A percentile compares a stretch with the other conserved stretches of the same genome.
These are phyloP conservation scores for Tetropium fuscum DNA, from an alignment of 2,888 invertebrate genomes.

Conservation along the genomic window DNA sequence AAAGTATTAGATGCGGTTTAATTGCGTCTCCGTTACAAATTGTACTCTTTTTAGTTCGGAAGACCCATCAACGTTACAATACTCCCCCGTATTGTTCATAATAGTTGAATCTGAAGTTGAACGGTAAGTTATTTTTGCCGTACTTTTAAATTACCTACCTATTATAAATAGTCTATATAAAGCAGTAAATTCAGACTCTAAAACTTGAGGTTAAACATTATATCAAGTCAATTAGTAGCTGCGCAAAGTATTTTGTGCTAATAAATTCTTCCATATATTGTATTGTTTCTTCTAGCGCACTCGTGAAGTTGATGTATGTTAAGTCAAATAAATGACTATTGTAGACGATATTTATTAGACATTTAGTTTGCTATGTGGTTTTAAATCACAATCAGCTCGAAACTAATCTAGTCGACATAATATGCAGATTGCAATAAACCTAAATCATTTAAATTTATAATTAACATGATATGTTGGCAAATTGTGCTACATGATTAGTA, in stretches of 20 bases:
- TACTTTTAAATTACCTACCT: background rate
- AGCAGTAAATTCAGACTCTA: background rate
- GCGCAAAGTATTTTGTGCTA: background rate
- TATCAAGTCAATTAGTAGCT: too few relatives aligned
- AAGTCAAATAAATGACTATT: constrained; percentile 23
- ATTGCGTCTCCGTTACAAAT: constrained; percentile 7
- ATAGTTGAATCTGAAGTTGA: constrained; percentile 1
- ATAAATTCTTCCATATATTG: constrained; percentile 9
- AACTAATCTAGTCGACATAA: constrained; percentile 39
- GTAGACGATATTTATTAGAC: constrained; percentile 39
- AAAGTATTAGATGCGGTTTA: constrained; percentile 17
- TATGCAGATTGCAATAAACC: constrained; percentile 35
- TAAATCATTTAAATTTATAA: constrained; percentile 42
- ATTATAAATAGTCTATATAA: constrained; percentile 3
- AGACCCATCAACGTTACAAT: constrained; percentile 6
- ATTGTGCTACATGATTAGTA: constrained; percentile 35
- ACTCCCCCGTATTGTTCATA: constrained; percentile 10
- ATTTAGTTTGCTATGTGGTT: constrained; percentile 38
- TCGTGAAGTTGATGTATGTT: constrained; percentile 13
- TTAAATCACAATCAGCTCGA: constrained; percentile 49
- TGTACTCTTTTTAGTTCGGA: background rate
- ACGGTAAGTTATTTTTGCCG: background rate
- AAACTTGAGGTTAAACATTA: constrained; percentile 14
- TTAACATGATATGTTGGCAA: constrained; percentile 41
- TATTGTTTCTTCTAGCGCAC: constrained; percentile 17